Evolutionary conservation across 2,888 invertebrate genomes (phyloP), one percentile per base, ranked within the genome.

Genomic region (Cephus nigrinus): DNA sequence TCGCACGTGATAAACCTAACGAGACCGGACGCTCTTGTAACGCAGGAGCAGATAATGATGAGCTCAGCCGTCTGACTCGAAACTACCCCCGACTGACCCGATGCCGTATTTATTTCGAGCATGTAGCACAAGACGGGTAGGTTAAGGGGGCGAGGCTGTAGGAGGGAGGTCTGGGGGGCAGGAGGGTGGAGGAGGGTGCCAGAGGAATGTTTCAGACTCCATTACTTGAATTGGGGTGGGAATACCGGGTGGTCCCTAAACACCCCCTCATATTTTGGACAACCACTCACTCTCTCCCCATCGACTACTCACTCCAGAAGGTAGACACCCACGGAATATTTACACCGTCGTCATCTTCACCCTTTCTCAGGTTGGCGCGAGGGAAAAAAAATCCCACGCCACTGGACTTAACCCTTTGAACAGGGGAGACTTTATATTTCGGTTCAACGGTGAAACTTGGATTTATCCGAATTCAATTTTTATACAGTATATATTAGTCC

Each of bases 151-250:
- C 31, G 75, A 68, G 40, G 74, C 55, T 15, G 40, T 75, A 71
- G 77, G 78, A 75, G 79, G 35, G 76, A 74, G 72, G 76, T 69
- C 11, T 33, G 32, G 40, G 73, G 73, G 68, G 68, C 34, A 69
- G 78, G 71, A 3, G 69, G 55, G 79, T 3, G 12, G 12, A 12
- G 35, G 35, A 35, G 35, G 35, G 35, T 11, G 35, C 34, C 0
- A 84, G 84, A 80, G 81, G 81, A 87, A 89, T 89, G 88, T 89
- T 90, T 90, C 87, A 85, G 88, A 87, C 88, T 90, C 89, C 89
- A 89, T 90, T 90, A 89, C 88, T 88, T 81, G 88, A 87, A 90
- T 90, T 90, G 90, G 83, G 87, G 86, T 89, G 90, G 90, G 88
- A 90, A 89, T 90, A 89, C 79, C 77, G 78, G 82, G 80, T 80